Evolutionary conservation across 2,113 vertebrate genomes (phyloP).

Genomic region (Carettochelys insculpta): DNA sequence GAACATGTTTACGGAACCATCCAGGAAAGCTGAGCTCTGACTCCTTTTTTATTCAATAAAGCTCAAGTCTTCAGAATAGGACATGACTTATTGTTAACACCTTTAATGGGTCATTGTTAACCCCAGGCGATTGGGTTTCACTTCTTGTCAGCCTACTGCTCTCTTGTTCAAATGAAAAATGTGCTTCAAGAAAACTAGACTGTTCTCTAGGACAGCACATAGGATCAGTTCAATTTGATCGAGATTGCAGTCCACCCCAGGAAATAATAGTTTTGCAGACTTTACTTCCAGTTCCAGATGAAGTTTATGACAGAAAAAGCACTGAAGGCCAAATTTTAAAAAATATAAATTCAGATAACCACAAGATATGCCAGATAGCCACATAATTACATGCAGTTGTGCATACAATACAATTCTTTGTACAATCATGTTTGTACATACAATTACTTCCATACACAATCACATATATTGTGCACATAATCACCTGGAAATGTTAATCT

Average conservation of each 20-base stretch:
- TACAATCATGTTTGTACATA: background rate
- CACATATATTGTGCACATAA: background rate
- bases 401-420: background rate
- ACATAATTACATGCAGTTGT: background rate
- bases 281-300: background rate
- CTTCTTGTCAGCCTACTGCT: background rate
- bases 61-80: slow-evolving; percentile 2
- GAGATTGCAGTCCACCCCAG: background rate
- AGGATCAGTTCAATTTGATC: background rate
- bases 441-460: background rate
- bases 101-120: slow-evolving; percentile 3
- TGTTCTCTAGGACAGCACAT: background rate
- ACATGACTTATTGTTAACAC: slow-evolving; percentile 3
- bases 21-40: background rate
- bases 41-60: background rate
- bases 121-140: background rate
- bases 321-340: background rate
- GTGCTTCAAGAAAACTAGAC: background rate
- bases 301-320: background rate
- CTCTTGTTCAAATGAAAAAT: background rate
- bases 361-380: background rate
- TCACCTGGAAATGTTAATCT: background rate
- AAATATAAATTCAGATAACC: background rate
- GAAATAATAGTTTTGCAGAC: background rate
- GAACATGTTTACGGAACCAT: background rate